A percentile compares a stretch with the other conserved stretches of the same genome.
phyloP scores from a whole-genome alignment of 2,888 invertebrate species.

The Thymelicus lineola region DNA sequence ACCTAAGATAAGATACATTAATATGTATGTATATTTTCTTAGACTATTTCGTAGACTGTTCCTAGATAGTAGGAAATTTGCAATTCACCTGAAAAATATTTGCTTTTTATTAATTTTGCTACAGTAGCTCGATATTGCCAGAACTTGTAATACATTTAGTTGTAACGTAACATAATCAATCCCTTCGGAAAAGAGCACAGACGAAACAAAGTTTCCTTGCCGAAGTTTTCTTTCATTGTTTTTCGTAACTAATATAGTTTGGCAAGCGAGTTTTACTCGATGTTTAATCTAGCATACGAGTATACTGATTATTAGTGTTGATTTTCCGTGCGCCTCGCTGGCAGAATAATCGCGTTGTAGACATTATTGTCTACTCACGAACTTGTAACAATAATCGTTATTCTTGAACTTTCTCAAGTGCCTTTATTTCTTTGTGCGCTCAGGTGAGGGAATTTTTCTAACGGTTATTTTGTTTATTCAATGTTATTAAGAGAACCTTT shows the following conservation, averaged over 20 bases:
- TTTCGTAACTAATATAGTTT: constrained; percentile 1
- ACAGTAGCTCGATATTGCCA: constrained; percentile 7
- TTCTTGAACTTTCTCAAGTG: constrained; percentile 7
- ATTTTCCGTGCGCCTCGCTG: constrained; percentile 3
- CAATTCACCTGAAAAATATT: neutral
- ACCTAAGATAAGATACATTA: no score
- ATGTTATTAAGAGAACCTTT: neutral
- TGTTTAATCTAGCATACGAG: constrained; percentile 1
- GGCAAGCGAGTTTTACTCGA: neutral
- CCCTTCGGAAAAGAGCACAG: neutral
- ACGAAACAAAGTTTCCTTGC: neutral
- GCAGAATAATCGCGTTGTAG: neutral
- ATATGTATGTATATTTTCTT: no score
- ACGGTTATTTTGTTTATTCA: neutral
- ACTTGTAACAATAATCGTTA: constrained; percentile 20
- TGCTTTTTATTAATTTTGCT: constrained; percentile 6
- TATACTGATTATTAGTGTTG: neutral
- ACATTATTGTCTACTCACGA: constrained; percentile 23
- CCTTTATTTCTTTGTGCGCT: neutral
- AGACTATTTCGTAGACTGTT: no score
- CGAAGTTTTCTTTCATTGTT: neutral
- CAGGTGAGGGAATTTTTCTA: neutral
- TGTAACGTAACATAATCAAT: constrained; percentile 4
- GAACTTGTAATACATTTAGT: constrained; percentile 2
- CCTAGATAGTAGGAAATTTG: no score